Evolutionary conservation across 1,140 invertebrate genomes (phyloP).

Genomic region (Phthorimaea operculella): DNA sequence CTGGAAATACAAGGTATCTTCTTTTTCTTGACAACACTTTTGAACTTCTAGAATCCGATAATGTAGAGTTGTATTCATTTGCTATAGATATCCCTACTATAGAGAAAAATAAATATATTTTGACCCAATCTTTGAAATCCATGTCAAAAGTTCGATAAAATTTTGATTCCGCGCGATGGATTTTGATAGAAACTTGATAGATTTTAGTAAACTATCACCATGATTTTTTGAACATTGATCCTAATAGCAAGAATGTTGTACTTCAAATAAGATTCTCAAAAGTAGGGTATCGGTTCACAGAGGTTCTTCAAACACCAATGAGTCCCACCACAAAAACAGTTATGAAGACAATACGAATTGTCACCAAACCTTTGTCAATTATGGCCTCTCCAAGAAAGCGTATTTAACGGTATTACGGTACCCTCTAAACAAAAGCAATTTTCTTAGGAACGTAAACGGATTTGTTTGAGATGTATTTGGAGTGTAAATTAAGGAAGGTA

Average conservation of each 20-base stretch:
- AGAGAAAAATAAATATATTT: neutral
- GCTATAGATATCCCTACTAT: neutral
- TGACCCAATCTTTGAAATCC: neutral
- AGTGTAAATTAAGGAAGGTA: no score
- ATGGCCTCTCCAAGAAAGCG: neutral
- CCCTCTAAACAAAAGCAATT: no score
- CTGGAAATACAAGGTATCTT: conserved; percentile 80
- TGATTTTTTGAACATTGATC: no score
- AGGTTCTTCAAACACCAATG: neutral
- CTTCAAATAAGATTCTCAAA: no score
- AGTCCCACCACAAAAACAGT: neutral
- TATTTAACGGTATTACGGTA: no score
- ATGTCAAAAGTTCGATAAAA: neutral
- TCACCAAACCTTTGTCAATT: neutral
- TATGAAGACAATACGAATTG: neutral
- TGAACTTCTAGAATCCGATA: neutral
- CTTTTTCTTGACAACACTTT: conserved; percentile 71
- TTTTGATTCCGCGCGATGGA: no score
- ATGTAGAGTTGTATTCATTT: neutral
- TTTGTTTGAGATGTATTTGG: no score
- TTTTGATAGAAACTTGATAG: no score
- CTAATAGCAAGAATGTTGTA: no score
- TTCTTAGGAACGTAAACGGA: no score
- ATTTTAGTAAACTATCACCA: no score
- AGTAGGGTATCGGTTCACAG: neutral